Evolutionary conservation across 1,140 invertebrate genomes (phyloP).

Genomic region (Stegodyphus mimosarum): DNA sequence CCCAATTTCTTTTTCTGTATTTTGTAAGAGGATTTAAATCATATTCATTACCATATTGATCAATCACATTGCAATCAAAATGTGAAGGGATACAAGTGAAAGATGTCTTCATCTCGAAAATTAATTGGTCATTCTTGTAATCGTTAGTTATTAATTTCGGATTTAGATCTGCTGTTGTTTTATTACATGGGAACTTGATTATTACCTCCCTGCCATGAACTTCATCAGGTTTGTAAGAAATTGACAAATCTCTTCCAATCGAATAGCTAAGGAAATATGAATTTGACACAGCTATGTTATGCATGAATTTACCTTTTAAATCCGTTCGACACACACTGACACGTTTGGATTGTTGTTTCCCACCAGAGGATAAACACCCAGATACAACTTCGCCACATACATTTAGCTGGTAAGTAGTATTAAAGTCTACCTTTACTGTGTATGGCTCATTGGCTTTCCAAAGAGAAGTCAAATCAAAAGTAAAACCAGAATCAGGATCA

Average conservation of each 20-base stretch:
- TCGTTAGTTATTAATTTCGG: slow-evolving; percentile 23
- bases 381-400: slow-evolving; percentile 36
- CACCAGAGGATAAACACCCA: not conserved
- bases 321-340: slow-evolving; percentile 36
- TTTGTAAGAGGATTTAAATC: slow-evolving; percentile 38
- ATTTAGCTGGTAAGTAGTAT: slow-evolving; percentile 23
- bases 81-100: slow-evolving; percentile 64
- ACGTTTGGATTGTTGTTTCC: not conserved
- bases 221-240: slow-evolving; percentile 1
- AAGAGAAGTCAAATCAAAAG: slow-evolving; percentile 30
- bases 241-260: slow-evolving; percentile 20
- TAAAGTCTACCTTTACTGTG: not conserved
- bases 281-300: slow-evolving; percentile 10
- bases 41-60: slow-evolving; percentile 53
- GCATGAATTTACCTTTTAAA: not conserved
- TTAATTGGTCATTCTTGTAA: slow-evolving; percentile 46
- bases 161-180: slow-evolving; percentile 5
- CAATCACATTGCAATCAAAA: slow-evolving; percentile 40
- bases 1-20: slow-evolving; percentile 28
- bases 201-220: not conserved
- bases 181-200: slow-evolving; percentile 30
- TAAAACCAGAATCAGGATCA: slow-evolving; percentile 64
- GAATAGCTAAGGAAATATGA: slow-evolving; percentile 29
- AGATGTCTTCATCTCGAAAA: slow-evolving; percentile 67
- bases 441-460: slow-evolving; percentile 14